A percentile compares a stretch with the other conserved stretches of the same genome.
These are phyloP conservation scores for Hylaea fasciaria DNA, from an alignment of 2,888 invertebrate species.

Conservation along the genomic window DNA sequence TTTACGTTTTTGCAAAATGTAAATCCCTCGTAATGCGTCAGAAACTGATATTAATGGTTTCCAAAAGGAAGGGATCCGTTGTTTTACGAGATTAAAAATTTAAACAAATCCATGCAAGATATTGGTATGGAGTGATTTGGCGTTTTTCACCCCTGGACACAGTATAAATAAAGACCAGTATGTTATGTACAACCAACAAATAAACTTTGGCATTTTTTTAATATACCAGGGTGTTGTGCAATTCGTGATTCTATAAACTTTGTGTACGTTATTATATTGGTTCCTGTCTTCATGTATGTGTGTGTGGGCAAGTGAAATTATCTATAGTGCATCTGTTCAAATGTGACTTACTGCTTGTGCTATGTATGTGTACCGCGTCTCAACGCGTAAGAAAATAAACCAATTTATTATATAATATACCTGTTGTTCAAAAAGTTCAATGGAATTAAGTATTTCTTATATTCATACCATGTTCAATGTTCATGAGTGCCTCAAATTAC, in stretches of 20 bases:
- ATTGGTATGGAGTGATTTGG: slow-evolving; percentile 67
- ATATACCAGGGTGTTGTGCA: no score
- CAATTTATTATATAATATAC: slow-evolving; percentile 39
- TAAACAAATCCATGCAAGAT: slow-evolving; percentile 64
- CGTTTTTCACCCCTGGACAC: slow-evolving; percentile 57
- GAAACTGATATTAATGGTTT: slow-evolving; percentile 58
- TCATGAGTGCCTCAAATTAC: no score
- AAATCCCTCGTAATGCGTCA: slow-evolving; percentile 41
- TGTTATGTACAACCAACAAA: not conserved
- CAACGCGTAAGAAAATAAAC: slow-evolving; percentile 24
- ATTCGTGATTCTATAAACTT: no score
- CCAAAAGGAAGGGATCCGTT: slow-evolving; percentile 41
- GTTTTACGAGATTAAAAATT: slow-evolving; percentile 62
- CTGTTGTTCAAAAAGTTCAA: slow-evolving; percentile 32
- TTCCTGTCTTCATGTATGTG: no score
- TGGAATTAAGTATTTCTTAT: no score
- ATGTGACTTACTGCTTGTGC: not conserved
- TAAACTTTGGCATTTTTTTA: no score
- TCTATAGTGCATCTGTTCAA: not conserved
- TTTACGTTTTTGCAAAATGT: slow-evolving; percentile 7
- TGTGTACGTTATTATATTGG: no score
- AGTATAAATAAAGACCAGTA: slow-evolving; percentile 6
- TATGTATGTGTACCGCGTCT: slow-evolving; percentile 3
- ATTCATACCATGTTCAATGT: no score
- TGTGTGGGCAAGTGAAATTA: not conserved